Percentiles rank a stretch among this genome's conserved stretches.
These are phyloP conservation scores for Caenorhabditis sp. DNA, from an alignment of 2,888 invertebrate genomes.

Conservation along the genomic window DNA sequence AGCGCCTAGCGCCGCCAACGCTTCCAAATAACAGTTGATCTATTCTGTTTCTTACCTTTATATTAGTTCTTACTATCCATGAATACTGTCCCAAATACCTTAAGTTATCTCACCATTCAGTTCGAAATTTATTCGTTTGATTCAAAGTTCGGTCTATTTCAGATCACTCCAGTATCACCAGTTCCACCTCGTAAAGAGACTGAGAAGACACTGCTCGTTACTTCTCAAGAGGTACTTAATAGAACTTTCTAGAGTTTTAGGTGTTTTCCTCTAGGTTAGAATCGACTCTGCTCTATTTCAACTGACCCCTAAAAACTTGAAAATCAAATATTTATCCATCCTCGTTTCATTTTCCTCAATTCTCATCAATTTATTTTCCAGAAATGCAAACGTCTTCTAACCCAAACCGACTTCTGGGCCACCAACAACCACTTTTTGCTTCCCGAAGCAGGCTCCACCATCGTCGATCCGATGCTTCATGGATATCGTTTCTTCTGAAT, in stretches of 20 bases:
- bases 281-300: too few relatives aligned
- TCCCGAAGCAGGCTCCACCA: conserved; percentile 81
- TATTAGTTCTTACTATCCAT: not conserved
- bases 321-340: too few relatives aligned
- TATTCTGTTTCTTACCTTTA: not conserved
- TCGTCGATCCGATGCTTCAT: conserved; percentile 81
- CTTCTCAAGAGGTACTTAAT: conserved; percentile 40
- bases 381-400: conserved; percentile 55
- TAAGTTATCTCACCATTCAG: conserved; percentile 3
- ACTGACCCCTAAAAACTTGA: too few relatives aligned
- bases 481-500: conserved; percentile 74
- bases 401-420: conserved; percentile 69
- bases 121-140: not conserved
- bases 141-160: not conserved
- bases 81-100: too few relatives aligned
- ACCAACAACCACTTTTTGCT: conserved; percentile 72
- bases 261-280: not conserved
- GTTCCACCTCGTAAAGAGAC: conserved; percentile 35
- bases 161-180: conserved; percentile 21
- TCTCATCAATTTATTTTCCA: conserved; percentile 1
- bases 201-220: conserved; percentile 32
- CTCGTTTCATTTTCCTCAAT: not conserved
- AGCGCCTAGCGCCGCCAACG: too few relatives aligned
- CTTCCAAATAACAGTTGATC: too few relatives aligned
- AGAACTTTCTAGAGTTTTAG: too few relatives aligned